These are phyloP conservation scores for Andrena praecox DNA, from an alignment of 2,888 invertebrate genomes.

Conservation along the genomic window DNA sequence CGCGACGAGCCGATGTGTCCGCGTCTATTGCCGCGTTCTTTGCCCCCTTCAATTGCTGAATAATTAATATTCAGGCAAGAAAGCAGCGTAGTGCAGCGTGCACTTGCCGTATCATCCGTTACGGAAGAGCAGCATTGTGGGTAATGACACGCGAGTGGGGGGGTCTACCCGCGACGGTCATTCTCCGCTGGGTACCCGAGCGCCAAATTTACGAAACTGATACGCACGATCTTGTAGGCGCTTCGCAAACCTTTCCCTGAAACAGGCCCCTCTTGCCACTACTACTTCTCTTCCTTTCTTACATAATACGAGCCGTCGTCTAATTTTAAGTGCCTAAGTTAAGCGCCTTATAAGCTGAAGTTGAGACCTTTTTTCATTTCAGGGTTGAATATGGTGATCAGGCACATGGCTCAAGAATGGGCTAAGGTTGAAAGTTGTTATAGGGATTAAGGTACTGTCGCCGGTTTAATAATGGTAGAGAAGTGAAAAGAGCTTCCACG, in stretches of 20 bases:
- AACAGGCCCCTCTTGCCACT: too few relatives aligned
- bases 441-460: slow-evolving; percentile 51
- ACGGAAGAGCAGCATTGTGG: slow-evolving; percentile 70
- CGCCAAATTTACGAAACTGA: slow-evolving; percentile 49
- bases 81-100: slow-evolving; percentile 50
- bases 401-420: slow-evolving; percentile 23
- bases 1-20: slow-evolving; percentile 1
- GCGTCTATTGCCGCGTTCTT: slow-evolving; percentile 19
- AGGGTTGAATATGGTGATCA: slow-evolving; percentile 35
- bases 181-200: slow-evolving; percentile 24
- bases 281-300: neutral
- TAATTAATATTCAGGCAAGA: slow-evolving; percentile 61
- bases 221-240: neutral
- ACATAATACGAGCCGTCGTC: neutral
- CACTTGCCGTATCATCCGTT: slow-evolving; percentile 62
- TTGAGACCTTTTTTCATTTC: slow-evolving; percentile 30
- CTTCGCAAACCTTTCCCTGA: neutral
- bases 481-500: slow-evolving; percentile 25
- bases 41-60: slow-evolving; percentile 49
- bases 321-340: neutral
- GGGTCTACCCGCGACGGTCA: slow-evolving; percentile 46
- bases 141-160: slow-evolving; percentile 55
- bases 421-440: slow-evolving; percentile 35
- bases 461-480: slow-evolving; percentile 44
- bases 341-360: slow-evolving; percentile 9